Conservation (phyloP, 2,113 vertebrate genomes). For the Cephalopterus ornatus region DNA sequence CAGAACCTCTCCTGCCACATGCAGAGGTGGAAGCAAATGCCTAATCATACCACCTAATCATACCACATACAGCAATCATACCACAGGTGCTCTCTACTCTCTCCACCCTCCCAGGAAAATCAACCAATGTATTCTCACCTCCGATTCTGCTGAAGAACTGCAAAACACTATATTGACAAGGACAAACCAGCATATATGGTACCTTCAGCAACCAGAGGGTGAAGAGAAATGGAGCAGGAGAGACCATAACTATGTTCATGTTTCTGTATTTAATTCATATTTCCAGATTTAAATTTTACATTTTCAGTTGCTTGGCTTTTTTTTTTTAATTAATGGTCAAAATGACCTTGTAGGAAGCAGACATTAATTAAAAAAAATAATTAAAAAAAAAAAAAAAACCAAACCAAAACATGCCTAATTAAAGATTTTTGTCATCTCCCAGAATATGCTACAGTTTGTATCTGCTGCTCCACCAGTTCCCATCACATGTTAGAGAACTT, state of each 20-base stretch:
- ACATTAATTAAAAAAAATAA: background rate
- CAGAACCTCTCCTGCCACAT: background rate
- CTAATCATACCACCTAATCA: too few species aligned
- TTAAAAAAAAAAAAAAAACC: background rate
- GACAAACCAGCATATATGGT: too few species aligned
- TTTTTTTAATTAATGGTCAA: background rate
- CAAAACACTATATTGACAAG: too few species aligned
- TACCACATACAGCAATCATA: background rate
- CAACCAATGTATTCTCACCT: background rate
- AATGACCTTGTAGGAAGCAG: background rate
- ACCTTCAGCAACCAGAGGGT: too few species aligned
- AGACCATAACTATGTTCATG: background rate
- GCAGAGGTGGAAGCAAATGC: background rate
- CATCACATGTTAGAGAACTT: constrained; percentile 15
- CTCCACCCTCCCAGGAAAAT: background rate
- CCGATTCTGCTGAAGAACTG: background rate
- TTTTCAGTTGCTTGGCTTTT: background rate
- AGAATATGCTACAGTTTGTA: background rate
- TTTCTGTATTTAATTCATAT: background rate
- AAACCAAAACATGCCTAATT: background rate
- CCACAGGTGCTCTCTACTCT: background rate
- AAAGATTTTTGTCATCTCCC: background rate
- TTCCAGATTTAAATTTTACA: background rate
- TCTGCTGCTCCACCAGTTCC: background rate
- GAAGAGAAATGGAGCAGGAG: too few species aligned